A percentile compares a stretch with the other conserved stretches of the same genome.
These are phyloP conservation scores for Vidua macroura DNA, from an alignment of 2,113 vertebrate genomes.

Conservation along the genomic window DNA sequence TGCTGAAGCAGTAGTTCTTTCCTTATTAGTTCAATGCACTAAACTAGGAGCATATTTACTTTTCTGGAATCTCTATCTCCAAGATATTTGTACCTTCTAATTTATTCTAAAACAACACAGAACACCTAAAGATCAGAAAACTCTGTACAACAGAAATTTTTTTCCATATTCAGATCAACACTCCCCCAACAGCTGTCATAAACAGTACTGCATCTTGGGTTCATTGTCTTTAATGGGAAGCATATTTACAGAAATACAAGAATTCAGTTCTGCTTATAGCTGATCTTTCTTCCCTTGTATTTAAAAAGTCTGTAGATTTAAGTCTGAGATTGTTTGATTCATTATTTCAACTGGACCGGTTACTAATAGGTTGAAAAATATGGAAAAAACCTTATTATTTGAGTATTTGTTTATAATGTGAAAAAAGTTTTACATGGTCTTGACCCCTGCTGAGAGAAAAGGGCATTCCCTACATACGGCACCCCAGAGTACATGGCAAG, in stretches of 20 bases:
- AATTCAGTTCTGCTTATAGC: neutral
- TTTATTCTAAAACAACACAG: neutral
- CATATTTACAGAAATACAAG: neutral
- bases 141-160: neutral
- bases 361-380: neutral
- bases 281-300: neutral
- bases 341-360: neutral
- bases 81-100: neutral
- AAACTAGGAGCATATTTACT: neutral
- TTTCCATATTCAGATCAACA: neutral
- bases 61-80: neutral
- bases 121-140: neutral
- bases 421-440: neutral
- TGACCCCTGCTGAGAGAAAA: neutral
- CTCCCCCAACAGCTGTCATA: neutral
- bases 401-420: neutral
- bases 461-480: neutral
- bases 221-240: neutral
- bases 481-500: neutral
- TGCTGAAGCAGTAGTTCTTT: neutral
- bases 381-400: neutral
- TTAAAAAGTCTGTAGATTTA: neutral
- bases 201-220: accelerated
- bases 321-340: neutral
- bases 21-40: neutral